Percentiles rank a stretch among this genome's conserved stretches.
phyloP scores from a whole-genome alignment of 1,140 invertebrate species.

The Drosophila insularis region DNA sequence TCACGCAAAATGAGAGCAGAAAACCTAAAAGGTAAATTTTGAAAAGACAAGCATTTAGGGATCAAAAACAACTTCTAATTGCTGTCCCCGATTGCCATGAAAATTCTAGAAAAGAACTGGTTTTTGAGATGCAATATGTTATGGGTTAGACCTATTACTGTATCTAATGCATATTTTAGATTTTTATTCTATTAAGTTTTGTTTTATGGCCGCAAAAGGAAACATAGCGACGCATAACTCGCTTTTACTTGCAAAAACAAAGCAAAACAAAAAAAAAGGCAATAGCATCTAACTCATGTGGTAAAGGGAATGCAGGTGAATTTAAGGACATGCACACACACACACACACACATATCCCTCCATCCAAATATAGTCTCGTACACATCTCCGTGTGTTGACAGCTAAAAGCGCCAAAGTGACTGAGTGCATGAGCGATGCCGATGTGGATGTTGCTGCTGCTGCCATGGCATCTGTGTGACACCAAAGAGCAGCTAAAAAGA shows the following conservation, averaged over 20 bases:
- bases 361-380: neutral
- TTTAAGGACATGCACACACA: neutral
- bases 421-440: slow-evolving; percentile 54
- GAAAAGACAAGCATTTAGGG: too few relatives aligned
- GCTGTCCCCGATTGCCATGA: neutral
- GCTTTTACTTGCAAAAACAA: slow-evolving; percentile 38
- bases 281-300: slow-evolving; percentile 14
- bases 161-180: slow-evolving; percentile 1
- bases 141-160: neutral
- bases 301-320: neutral
- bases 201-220: slow-evolving; percentile 5
- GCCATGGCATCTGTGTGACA: slow-evolving; percentile 42
- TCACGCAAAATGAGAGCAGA: too few relatives aligned
- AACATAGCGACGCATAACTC: slow-evolving; percentile 22
- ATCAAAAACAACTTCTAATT: neutral
- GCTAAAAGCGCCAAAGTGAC: slow-evolving; percentile 74
- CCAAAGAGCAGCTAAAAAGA: slow-evolving; percentile 72
- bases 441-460: slow-evolving; percentile 17
- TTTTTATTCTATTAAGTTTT: slow-evolving; percentile 10
- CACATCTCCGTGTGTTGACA: slow-evolving; percentile 55
- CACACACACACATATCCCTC: neutral
- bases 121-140: too few relatives aligned
- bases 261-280: slow-evolving; percentile 22
- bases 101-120: too few relatives aligned
- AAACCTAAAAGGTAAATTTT: too few relatives aligned